Evolutionary conservation across 1,140 invertebrate species (phyloP), one percentile per base, ranked within the genome.

Genomic region (Steinernema khuongi): DNA sequence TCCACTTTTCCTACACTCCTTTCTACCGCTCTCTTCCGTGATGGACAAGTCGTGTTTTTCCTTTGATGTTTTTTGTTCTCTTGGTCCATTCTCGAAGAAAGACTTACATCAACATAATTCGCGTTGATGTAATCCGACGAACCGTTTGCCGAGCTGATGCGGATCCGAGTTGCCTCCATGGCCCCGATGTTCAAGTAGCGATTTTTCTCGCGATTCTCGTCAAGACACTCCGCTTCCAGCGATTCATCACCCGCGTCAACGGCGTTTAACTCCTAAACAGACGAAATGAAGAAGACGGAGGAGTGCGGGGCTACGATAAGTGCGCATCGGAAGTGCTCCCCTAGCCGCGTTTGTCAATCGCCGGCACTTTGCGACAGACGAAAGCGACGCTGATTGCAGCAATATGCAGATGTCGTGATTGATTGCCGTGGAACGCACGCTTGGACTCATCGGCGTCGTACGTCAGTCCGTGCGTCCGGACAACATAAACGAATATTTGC

Each of bases 61-160:
- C 19, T 60, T 60, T 60, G 50, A n/a, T 2, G 4, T 60, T 14
- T 60, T 60, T 7, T 60, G 36, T 60, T 60, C 26, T 22, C 4
- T 60, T 60, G 50, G 26, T 17, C 11, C 14, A n/a, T 60, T 26
- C 7, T 7, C 36, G 36, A 76, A 36, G 7, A 32, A 68, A 1
- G 32, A 79, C 83, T 80, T 36, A 85, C 82, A 75, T 85, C 82
- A 41, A 84, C 78, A 74, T 78, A 85, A 69, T 85, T 84, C 2
- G 83, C 83, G 72, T 84, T 84, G 33, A 84, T 84, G 72, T 84
- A 84, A 36, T 83, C 79, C 66, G 76, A 36, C 44, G 74, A 68
- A 43, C 68, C 72, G 41, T 44, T 80, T 30, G 73, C 31, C 7
- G 68, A 50, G 50, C 73, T 60, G 2, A 84, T 43, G n/a, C 78